Percentiles rank a stretch among this genome's conserved stretches.
phyloP scores from a whole-genome alignment of 2,113 vertebrate genomes.

The Hyla sarda region DNA sequence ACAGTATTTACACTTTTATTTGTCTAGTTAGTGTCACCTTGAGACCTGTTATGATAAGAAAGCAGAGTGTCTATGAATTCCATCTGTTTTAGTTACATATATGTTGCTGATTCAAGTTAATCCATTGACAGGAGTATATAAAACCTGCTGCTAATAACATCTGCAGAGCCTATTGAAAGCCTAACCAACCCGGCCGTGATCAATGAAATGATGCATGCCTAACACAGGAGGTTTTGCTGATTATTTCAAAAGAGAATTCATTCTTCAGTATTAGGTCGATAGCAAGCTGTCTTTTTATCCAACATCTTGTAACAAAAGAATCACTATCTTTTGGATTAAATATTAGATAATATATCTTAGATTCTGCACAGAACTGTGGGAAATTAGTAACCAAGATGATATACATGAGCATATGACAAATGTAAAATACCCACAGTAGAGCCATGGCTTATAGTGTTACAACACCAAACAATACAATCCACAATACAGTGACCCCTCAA shows the following conservation, averaged over 20 bases:
- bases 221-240: not conserved
- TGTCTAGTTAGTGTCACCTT: conserved; percentile 7
- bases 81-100: conserved; percentile 24
- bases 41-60: conserved; percentile 5
- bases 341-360: not conserved
- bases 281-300: not conserved
- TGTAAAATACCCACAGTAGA: not conserved
- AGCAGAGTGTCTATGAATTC: not conserved
- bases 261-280: conserved; percentile 16
- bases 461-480: too few relatives aligned
- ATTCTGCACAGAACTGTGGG: not conserved
- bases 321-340: not conserved
- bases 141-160: conserved; percentile 9
- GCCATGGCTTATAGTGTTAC: not conserved
- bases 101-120: conserved; percentile 19
- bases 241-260: conserved; percentile 1
- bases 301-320: not conserved
- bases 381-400: not conserved
- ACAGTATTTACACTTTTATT: not conserved
- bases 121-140: conserved; percentile 10
- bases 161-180: conserved; percentile 26
- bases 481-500: too few relatives aligned
- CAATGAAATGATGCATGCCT: conserved; percentile 16
- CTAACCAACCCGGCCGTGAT: conserved; percentile 4
- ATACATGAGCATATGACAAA: not conserved